Evolutionary conservation across 2,888 invertebrate genomes (phyloP), one percentile per base, ranked within the genome.

Genomic region (Slavum lentiscoides): DNA sequence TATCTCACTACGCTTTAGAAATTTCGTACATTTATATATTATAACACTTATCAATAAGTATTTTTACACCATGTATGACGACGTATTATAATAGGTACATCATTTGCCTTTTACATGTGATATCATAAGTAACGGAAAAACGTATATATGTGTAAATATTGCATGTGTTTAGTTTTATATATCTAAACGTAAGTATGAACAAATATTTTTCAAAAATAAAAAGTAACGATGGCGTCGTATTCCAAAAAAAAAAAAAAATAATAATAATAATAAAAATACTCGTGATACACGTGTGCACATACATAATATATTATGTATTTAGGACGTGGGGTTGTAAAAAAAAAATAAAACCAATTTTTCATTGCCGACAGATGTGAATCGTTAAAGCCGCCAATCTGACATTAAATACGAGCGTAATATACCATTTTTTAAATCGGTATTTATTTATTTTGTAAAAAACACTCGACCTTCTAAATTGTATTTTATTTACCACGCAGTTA

Each of bases 341-440:
- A 39, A 58, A 70, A 69, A 55, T n/a, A 70, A 70, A 15, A 43
- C 17, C 17, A 9, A 72, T 72, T 72, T 72, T 72, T 72, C 43
- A 59, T 39, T 15, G 8, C 21, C 7, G 59, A 21, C 59, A 23
- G 17, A 17, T 21, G 19, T 59, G 2, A 72, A 59, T 21, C 17
- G 11, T 59, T 72, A 39, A 2, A 30, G 30, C 17, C 7, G 72
- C 58, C 17, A 21, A 72, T 39, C 21, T 17, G 17, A 72, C 17
- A 39, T 72, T 59, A 19, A 39, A 59, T 43, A 72, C 59, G 23
- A 59, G 21, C 9, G n/a, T 58, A 13, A 70, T 70, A 58, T 58
- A 70, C 70, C 6, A 70, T 39, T 58, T 37, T 37, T 70, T n/a
- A 39, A 37, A 70, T 58, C 2, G 19, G n/a, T 21, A 58, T 21